Conservation (phyloP, 2,888 invertebrate species). For the Deilephila porcellus region DNA sequence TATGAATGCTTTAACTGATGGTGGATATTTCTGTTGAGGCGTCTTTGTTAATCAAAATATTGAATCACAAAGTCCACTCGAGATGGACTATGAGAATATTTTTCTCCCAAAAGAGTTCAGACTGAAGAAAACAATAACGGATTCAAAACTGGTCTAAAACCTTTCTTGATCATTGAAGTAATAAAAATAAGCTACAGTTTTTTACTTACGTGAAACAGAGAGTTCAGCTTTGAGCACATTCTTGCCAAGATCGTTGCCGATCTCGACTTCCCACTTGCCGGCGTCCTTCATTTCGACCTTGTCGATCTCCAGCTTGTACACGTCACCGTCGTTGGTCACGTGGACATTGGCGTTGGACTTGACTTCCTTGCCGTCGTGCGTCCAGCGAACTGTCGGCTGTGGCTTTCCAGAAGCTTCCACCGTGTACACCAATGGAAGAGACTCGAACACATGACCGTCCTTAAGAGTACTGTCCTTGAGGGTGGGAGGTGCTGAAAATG, state of each 20-base stretch:
- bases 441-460: conserved; percentile 91
- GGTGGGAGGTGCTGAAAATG: conserved; percentile 87
- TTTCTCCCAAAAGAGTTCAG: no score
- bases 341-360: conserved; percentile 86
- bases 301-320: conserved; percentile 89
- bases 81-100: no score
- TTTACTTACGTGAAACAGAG: conserved; percentile 87
- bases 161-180: not conserved
- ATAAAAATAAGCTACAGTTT: not conserved
- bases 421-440: conserved; percentile 91
- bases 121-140: no score
- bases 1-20: no score
- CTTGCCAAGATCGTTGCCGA: conserved; percentile 93
- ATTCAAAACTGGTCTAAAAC: no score
- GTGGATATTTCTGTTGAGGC: no score
- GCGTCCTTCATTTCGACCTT: conserved; percentile 89
- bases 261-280: conserved; percentile 92
- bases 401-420: conserved; percentile 91
- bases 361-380: conserved; percentile 89
- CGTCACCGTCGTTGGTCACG: conserved; percentile 87
- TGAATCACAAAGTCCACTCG: no score
- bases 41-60: no score
- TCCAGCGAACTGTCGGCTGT: conserved; percentile 91
- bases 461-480: conserved; percentile 89
- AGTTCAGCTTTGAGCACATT: conserved; percentile 89